These are phyloP conservation scores for Ectemnius continuus DNA, from an alignment of 2,888 invertebrate species.

Conservation along the genomic window DNA sequence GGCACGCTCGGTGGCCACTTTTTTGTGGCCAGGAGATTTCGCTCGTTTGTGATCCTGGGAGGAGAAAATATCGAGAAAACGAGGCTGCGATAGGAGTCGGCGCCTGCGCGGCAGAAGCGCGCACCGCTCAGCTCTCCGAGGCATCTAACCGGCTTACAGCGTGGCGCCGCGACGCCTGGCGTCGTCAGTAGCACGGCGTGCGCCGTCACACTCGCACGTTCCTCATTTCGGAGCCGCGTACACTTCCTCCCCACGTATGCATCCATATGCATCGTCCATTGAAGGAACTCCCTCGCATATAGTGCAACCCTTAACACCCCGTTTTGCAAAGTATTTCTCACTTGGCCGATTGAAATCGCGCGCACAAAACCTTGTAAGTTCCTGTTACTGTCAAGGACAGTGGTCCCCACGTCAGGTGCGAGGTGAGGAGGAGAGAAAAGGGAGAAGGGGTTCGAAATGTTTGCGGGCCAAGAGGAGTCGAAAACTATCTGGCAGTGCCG, in stretches of 20 bases:
- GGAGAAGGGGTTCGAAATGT: too few species aligned
- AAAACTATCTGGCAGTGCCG: too few species aligned
- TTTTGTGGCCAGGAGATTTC: slow-evolving; percentile 1
- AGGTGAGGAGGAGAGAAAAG: too few species aligned
- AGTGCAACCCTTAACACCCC: slow-evolving; percentile 37
- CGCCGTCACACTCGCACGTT: slow-evolving; percentile 76
- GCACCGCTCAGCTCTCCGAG: slow-evolving; percentile 25
- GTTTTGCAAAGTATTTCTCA: too few species aligned
- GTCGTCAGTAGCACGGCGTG: slow-evolving; percentile 77
- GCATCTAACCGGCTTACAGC: slow-evolving; percentile 54
- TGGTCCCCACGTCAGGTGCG: too few species aligned
- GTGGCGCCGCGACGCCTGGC: slow-evolving; percentile 68
- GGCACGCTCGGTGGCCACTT: not conserved
- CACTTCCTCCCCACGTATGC: not conserved
- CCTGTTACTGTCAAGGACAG: too few species aligned
- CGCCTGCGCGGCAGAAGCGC: slow-evolving; percentile 3
- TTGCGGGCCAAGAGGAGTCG: too few species aligned
- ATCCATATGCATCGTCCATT: too few species aligned
- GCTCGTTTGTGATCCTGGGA: slow-evolving; percentile 20
- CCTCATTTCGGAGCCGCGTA: slow-evolving; percentile 35
- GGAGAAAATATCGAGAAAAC: slow-evolving; percentile 27
- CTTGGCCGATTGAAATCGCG: too few species aligned
- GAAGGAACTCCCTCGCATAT: slow-evolving; percentile 36
- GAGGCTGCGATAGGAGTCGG: not conserved
- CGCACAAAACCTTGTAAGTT: too few species aligned